Evolutionary conservation across 2,797 vertebrate genomes (phyloP).

Genomic region (Cuculus canorus): DNA sequence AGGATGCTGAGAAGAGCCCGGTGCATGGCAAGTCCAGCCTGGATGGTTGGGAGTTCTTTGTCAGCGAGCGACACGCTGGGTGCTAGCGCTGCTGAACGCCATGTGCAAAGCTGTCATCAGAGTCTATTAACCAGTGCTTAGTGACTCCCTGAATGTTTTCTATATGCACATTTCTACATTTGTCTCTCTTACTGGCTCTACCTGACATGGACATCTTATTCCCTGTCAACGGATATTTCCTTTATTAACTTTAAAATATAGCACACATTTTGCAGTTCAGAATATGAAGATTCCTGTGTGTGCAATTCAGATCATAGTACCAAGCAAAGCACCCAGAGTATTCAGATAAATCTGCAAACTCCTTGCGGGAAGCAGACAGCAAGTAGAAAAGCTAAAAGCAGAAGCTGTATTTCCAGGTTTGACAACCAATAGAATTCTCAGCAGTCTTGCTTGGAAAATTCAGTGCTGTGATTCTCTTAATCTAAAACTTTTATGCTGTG

Average conservation of each 20-base stretch:
- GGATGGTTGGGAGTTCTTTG: neutral
- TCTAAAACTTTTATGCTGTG: neutral
- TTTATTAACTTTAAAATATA: constrained; percentile 23
- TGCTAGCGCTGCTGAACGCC: neutral
- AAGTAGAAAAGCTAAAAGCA: neutral
- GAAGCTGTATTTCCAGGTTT: neutral
- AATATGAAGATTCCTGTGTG: neutral
- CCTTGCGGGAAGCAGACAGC: neutral
- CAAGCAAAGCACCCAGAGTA: neutral
- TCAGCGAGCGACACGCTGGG: neutral
- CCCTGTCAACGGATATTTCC: neutral
- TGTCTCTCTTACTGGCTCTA: neutral
- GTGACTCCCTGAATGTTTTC: neutral
- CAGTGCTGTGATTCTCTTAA: neutral
- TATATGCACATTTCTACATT: neutral
- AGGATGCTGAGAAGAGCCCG: constrained; percentile 63
- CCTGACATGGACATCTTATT: neutral
- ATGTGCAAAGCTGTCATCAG: neutral
- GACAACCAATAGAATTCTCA: neutral
- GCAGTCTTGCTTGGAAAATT: neutral
- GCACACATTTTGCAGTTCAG: neutral
- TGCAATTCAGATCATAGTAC: neutral
- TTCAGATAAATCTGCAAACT: neutral
- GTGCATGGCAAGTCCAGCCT: neutral
- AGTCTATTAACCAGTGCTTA: neutral